Evolutionary conservation across 2,888 invertebrate genomes (phyloP), one percentile per base, ranked within the genome.

Genomic region (Syrphus vitripennis): DNA sequence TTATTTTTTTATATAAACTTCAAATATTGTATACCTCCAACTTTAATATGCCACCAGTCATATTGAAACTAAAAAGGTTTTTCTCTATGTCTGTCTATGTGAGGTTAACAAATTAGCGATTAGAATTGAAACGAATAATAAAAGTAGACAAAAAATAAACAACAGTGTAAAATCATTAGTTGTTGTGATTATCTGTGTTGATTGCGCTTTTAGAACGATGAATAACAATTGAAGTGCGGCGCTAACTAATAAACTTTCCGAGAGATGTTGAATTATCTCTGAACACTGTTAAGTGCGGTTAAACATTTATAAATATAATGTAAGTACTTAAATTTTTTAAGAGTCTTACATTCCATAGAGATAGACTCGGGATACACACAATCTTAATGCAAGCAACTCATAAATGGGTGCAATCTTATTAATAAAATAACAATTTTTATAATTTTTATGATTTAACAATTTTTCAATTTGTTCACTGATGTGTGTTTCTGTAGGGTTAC

Each of bases 371-470:
- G 29, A 42, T 40, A 65, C 19, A 65, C 19, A 57, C 45, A 59
- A 61, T 16, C 9, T 61, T 37, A 42, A 37, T n/a, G n/a, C 71
- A 45, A 61, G 57, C 34, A 57, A n/a, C 34, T 50, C 12, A 7
- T 26, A 26, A 29, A 19, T 10, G 24, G 40, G 48, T 21, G 67
- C 72, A 72, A 81, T 84, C 48, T 72, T 72, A 84, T 81, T 72
- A 81, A 67, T 74, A 82, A 82, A 79, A 86, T 55, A 86, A 72
- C n/a, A n/a, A n/a, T n/a, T 77, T 78, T 83, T 48, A 75, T 14
- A 83, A 74, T 63, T 83, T 61, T 77, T 78, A 78, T 55, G 82
- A 86, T 75, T 83, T 70, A 69, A 74, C 69, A 74, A 79, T 81
- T 76, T 81, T 76, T 45, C 82, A 77, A 77, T 86, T 77, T 72